Conservation (phyloP, 1,140 invertebrate genomes). For the Solenopsis fugax region DNA sequence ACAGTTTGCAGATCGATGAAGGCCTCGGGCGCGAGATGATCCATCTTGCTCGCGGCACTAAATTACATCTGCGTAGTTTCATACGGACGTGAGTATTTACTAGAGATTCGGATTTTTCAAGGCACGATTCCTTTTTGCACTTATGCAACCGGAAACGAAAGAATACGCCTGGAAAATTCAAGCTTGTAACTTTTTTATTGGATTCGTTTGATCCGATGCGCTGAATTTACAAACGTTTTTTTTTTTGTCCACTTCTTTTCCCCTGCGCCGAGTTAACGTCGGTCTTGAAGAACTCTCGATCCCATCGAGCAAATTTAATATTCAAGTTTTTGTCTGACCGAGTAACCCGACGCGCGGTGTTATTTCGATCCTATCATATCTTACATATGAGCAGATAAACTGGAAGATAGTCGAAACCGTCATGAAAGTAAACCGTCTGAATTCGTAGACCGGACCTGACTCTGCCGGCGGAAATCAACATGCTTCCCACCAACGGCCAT, state of each 20-base stretch:
- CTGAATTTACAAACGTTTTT: conserved; percentile 6
- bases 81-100: conserved; percentile 45
- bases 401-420: conserved; percentile 38
- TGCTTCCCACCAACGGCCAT: conserved; percentile 55
- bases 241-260: neutral
- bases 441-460: conserved; percentile 47
- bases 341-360: neutral
- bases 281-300: neutral
- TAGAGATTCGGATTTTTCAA: conserved; percentile 17
- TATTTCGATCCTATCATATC: conserved; percentile 27
- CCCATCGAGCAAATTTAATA: conserved; percentile 13
- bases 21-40: conserved; percentile 22
- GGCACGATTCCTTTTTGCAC: conserved; percentile 5
- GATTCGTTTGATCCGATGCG: conserved; percentile 1
- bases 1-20: conserved; percentile 46
- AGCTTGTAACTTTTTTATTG: conserved; percentile 9
- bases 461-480: conserved; percentile 57
- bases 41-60: conserved; percentile 40
- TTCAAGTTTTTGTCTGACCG: neutral
- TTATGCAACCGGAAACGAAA: neutral
- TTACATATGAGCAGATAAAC: neutral
- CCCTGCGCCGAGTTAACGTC: neutral
- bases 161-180: neutral
- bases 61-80: conserved; percentile 55
- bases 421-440: conserved; percentile 52